Conservation (phyloP, 2,888 invertebrate genomes). For the Spodoptera exigua region DNA sequence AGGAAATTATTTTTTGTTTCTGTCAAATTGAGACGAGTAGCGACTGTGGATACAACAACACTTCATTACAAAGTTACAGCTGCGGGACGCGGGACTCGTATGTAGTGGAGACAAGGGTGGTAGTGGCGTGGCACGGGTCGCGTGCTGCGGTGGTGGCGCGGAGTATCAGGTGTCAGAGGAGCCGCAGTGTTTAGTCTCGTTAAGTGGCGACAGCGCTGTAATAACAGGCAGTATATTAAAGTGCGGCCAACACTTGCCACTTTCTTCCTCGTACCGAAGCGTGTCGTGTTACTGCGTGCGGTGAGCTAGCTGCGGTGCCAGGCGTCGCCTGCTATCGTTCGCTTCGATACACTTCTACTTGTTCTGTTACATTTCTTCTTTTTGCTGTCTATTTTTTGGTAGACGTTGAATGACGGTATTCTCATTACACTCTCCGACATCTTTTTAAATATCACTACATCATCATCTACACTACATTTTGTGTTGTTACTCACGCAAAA, state of each 20-base stretch:
- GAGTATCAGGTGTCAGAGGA: conserved; percentile 77
- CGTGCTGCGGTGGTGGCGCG: conserved; percentile 21
- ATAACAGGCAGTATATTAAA: conserved; percentile 82
- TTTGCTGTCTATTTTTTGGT: too few relatives aligned
- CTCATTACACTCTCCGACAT: too few relatives aligned
- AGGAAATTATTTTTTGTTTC: conserved; percentile 59
- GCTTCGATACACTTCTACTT: conserved; percentile 14
- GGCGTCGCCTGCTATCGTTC: too few relatives aligned
- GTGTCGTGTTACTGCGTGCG: conserved; percentile 63
- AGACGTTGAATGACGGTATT: too few relatives aligned
- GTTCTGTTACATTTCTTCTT: conserved; percentile 3
- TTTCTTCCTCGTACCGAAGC: conserved; percentile 57
- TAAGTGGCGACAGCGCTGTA: conserved; percentile 84
- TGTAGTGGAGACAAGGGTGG: conserved; percentile 31
- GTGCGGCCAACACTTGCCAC: conserved; percentile 57
- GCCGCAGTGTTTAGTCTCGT: conserved; percentile 68
- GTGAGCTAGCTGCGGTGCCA: too few relatives aligned
- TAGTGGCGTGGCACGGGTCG: conserved; percentile 20
- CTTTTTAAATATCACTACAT: too few relatives aligned
- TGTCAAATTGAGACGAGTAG: conserved; percentile 74
- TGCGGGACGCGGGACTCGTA: conserved; percentile 24
- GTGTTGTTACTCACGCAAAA: too few relatives aligned
- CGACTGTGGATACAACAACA: conserved; percentile 73
- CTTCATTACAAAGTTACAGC: conserved; percentile 28
- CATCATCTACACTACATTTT: too few relatives aligned